Evolutionary conservation across 2,888 invertebrate species (phyloP), one percentile per base, ranked within the genome.

Genomic region (Abscondita cerata): DNA sequence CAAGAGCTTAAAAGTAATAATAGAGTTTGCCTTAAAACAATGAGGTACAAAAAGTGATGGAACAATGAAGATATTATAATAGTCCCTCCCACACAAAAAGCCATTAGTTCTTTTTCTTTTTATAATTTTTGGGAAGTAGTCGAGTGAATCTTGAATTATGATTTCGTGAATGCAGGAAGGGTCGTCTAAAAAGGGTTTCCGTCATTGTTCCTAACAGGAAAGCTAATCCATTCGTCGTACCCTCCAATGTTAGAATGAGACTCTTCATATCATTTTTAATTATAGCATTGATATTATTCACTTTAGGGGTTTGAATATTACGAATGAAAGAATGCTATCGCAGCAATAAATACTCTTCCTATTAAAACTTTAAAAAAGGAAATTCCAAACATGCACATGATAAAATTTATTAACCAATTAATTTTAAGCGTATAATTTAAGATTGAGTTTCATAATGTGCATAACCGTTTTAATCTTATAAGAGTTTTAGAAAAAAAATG

Each of bases 351-450:
- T 40, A 40, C 34, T 16, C 40, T 47, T 40, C 41, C 47, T 59
- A 44, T 38, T 46, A 59, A 59, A 20, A 38, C 25, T 13, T 41
- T 59, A 53, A 38, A n/a, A 47, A 47, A 57, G 53, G 50, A 62
- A 58, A 67, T 67, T 64, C 64, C 61, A 51, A 56, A 59, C 59
- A 62, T 64, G 62, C 60, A 56, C 54, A 36, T 59, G 40, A 19
- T 54, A 67, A 67, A 62, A 67, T 64, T 64, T 67, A 67, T 67
- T 67, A 67, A 62, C 64, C 66, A 67, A 67, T 67, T 67, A 67
- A 64, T 67, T 62, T 55, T 46, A 58, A 54, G 34, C 47, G 62
- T 57, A 55, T 38, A 48, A 36, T 54, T 59, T 31, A 47, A 54
- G 47, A 59, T 51, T 61, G 36, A 46, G 52, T 62, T 62, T 46